These are phyloP conservation scores for Astyanax mexicanus DNA, from an alignment of 2,797 vertebrate species.

Conservation along the genomic window DNA sequence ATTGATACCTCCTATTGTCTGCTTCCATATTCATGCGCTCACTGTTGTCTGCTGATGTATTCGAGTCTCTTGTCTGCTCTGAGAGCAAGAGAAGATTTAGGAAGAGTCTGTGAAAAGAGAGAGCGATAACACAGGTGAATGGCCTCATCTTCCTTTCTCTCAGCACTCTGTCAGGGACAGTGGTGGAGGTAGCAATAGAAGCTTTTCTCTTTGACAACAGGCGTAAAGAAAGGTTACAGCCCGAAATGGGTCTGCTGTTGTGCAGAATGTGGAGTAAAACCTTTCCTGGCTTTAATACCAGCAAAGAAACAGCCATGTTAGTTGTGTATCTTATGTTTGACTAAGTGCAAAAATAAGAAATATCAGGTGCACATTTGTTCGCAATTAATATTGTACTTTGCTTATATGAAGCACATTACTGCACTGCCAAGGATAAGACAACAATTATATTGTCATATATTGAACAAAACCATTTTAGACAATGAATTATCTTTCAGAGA, in stretches of 20 bases:
- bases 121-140: conserved; percentile 29
- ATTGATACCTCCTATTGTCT: conserved; percentile 45
- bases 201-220: background rate
- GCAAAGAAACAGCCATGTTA: background rate
- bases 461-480: background rate
- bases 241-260: background rate
- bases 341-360: too few species aligned
- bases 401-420: too few species aligned
- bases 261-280: background rate
- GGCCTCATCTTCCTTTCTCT: conserved; percentile 34
- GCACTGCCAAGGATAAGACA: too few species aligned
- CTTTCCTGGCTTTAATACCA: background rate
- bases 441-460: too few species aligned
- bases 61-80: conserved; percentile 32
- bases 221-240: background rate
- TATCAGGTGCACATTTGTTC: too few species aligned
- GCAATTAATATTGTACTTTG: too few species aligned
- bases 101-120: conserved; percentile 9
- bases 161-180: conserved; percentile 31
- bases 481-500: too few species aligned
- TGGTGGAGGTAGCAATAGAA: conserved; percentile 13
- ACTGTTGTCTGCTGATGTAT: conserved; percentile 41
- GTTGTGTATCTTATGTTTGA: too few species aligned
- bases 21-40: conserved; percentile 22
- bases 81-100: conserved; percentile 24